Percentiles rank a stretch among this genome's conserved stretches.
Conservation (phyloP, 2,113 vertebrate species). For the Gymnocephalus cernua region DNA sequence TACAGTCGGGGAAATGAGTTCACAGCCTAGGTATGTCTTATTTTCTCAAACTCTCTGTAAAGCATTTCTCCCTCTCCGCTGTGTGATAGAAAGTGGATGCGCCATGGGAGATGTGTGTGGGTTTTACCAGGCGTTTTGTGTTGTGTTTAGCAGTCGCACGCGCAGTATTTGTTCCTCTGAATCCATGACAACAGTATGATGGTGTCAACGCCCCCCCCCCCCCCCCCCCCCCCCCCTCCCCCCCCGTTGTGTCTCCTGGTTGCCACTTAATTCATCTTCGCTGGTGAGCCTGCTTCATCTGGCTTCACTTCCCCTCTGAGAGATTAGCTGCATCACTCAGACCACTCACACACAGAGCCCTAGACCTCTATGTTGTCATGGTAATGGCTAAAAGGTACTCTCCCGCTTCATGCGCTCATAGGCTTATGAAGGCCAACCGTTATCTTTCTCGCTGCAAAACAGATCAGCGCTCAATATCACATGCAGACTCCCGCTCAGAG, state of each 20-base stretch:
- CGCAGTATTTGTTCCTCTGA: neutral
- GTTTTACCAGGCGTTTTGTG: neutral
- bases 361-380: slow-evolving; percentile 60
- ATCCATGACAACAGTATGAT: neutral
- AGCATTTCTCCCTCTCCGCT: neutral
- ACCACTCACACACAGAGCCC: slow-evolving; percentile 24
- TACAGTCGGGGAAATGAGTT: slow-evolving; percentile 19
- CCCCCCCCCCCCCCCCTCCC: too few species aligned
- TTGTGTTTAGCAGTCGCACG: neutral
- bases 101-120: neutral
- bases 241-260: neutral
- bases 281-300: slow-evolving; percentile 21
- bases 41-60: neutral
- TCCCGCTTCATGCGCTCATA: slow-evolving; percentile 6
- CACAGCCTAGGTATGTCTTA: slow-evolving; percentile 3
- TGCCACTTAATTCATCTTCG: slow-evolving; percentile 36
- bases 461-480: slow-evolving; percentile 8
- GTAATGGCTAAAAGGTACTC: slow-evolving; percentile 63
- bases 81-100: slow-evolving; percentile 1
- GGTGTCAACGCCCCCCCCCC: neutral
- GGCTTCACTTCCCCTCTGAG: slow-evolving; percentile 32
- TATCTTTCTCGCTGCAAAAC: slow-evolving; percentile 20
- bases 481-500: slow-evolving; percentile 27
- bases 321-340: slow-evolving; percentile 35
- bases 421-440: slow-evolving; percentile 19